A percentile compares a stretch with the other conserved stretches of the same genome.
Evolutionary conservation across 2,113 vertebrate genomes (phyloP).

Genomic region (Empidonax traillii): DNA sequence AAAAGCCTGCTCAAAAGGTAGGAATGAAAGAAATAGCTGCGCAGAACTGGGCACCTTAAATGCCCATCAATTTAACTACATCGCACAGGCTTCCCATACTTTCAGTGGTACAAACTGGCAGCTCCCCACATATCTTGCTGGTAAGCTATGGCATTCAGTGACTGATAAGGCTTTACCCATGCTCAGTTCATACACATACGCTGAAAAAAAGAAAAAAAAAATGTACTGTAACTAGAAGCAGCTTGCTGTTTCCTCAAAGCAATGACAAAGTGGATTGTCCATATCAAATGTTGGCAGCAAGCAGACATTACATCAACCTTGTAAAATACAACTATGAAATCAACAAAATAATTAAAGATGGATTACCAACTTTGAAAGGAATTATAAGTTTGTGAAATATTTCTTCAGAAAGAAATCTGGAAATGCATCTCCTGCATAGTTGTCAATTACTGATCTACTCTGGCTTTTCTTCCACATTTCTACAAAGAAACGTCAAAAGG

Average conservation of each 20-base stretch:
- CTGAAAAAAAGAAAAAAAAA: neutral
- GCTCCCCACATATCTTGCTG: neutral
- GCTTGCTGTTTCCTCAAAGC: conserved; percentile 68
- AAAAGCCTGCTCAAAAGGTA: neutral
- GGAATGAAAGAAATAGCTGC: neutral
- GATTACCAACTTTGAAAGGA: conserved; percentile 63
- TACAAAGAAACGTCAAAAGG: conserved; percentile 50
- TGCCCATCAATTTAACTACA: neutral
- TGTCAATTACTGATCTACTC: conserved; percentile 62
- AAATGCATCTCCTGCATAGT: conserved; percentile 53
- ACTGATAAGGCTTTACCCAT: neutral
- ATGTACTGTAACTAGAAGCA: conserved; percentile 57
- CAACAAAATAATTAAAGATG: conserved; percentile 79
- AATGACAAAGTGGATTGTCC: conserved; percentile 68
- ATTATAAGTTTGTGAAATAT: conserved; percentile 41
- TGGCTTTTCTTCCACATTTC: conserved; percentile 12
- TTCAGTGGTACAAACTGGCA: neutral
- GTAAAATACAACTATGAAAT: conserved; percentile 74
- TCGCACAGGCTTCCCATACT: neutral
- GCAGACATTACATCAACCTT: conserved; percentile 63
- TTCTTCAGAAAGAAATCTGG: conserved; percentile 32
- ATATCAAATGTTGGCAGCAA: conserved; percentile 72
- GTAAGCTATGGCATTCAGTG: neutral
- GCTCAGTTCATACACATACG: neutral
- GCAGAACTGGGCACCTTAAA: neutral